Evolutionary conservation across 2,797 vertebrate species (phyloP), one percentile per base, ranked within the genome.

Genomic region (Bufotes viridis): DNA sequence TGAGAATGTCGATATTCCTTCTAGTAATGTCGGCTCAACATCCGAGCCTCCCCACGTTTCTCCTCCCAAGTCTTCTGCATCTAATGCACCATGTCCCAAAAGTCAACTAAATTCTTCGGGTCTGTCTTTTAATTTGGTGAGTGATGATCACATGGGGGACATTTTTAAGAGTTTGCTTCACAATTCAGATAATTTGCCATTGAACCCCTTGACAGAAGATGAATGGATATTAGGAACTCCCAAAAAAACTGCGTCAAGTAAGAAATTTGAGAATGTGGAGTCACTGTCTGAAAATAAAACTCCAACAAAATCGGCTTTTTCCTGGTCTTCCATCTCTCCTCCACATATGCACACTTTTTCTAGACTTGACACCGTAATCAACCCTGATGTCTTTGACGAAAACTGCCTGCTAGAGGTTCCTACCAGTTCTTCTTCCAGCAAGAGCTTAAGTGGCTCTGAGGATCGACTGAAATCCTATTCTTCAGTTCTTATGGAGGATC

Each of bases 71-170:
- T 24, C 42, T 14, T 8, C 18, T n/a, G 2, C 18, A 7, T 61
- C 91, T 91, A 97, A 96, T 24, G 95, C 98, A 87, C 96, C 6
- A n/a, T 51, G 97, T 72, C 97, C 98, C 55, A 98, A 97, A 1
- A 97, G 98, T 67, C 97, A 53, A 22, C 81, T 98, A 20, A 97
- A 98, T 86, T 93, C 97, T 0, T 97, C 97, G 86, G 98, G 97
- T 91, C 94, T 99, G 72, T 99, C 98, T 0, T 99, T 98, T 93
- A 98, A 98, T 93, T 94, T 99, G 87, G 97, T 98, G 2, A 97
- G 96, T 85, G 98, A 99, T 94, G 96, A 97, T 90, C 98, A 99
- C 84, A 99, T 99, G 98, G 98, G 98, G 82, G 98, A 99, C 87
- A 97, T 99, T 91, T 99, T 99, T 92, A 98, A 97, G 92, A 98